Conservation (phyloP, 2,888 invertebrate genomes). For the Agrenia bidenticulata region DNA sequence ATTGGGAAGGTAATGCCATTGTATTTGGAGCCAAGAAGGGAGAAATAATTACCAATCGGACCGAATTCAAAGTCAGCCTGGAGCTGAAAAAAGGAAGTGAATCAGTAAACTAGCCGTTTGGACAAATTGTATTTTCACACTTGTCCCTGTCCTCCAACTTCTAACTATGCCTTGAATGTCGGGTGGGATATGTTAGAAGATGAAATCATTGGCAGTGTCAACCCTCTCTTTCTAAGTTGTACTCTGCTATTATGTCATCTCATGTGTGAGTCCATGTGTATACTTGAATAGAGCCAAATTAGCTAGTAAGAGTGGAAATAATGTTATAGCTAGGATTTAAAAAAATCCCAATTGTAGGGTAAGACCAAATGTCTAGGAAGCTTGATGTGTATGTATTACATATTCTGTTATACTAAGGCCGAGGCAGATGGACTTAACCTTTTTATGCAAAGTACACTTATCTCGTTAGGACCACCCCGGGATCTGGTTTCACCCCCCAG, state of each 20-base stretch:
- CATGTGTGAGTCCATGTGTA: too few species aligned
- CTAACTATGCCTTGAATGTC: too few species aligned
- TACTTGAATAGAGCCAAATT: too few species aligned
- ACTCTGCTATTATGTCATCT: too few species aligned
- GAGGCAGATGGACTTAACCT: slow-evolving; percentile 20
- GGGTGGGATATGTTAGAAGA: too few species aligned
- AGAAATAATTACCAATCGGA: slow-evolving; percentile 8
- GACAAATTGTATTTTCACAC: slow-evolving; percentile 1
- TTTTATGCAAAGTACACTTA: slow-evolving; percentile 22
- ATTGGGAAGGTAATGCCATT: background rate
- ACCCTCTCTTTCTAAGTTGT: too few species aligned
- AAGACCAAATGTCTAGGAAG: too few species aligned
- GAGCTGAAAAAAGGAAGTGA: background rate
- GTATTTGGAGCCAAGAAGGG: background rate
- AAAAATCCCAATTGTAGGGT: too few species aligned
- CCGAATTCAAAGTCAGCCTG: slow-evolving; percentile 7
- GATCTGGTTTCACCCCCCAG: slow-evolving; percentile 5
- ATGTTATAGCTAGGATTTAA: too few species aligned
- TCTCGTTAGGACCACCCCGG: slow-evolving; percentile 14
- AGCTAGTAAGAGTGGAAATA: too few species aligned
- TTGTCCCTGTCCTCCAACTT: background rate
- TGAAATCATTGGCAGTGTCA: background rate
- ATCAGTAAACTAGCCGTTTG: background rate
- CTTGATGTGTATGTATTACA: too few species aligned
- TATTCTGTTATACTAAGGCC: too few species aligned